These are phyloP conservation scores for Oryzias sinensis DNA, from an alignment of 2,797 vertebrate species.

Conservation along the genomic window DNA sequence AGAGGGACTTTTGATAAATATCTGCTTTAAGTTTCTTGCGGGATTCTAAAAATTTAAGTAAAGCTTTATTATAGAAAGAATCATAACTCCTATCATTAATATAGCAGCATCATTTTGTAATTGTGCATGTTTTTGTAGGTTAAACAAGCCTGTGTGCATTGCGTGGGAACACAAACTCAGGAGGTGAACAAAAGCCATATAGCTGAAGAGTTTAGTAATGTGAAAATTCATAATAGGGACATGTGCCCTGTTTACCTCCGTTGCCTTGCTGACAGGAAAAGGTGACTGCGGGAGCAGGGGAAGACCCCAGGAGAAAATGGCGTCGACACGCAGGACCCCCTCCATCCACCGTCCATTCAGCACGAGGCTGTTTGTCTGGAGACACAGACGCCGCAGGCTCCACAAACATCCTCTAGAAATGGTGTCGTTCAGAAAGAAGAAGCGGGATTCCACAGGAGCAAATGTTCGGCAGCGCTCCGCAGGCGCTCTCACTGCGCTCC, in stretches of 20 bases:
- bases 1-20: no score
- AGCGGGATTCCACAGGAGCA: constrained; percentile 26
- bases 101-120: not conserved
- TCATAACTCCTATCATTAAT: no score
- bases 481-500: constrained; percentile 50
- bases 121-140: not conserved
- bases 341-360: constrained; percentile 9
- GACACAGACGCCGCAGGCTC: not conserved
- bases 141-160: not conserved
- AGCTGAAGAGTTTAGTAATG: no score
- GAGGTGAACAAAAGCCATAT: constrained; percentile 24
- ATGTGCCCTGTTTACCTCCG: constrained; percentile 35
- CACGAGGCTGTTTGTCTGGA: constrained; percentile 18
- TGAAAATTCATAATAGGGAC: no score
- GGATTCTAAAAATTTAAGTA: no score
- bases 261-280: constrained; percentile 49
- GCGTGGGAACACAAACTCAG: no score
- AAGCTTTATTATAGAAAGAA: no score
- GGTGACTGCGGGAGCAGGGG: constrained; percentile 60
- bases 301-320: constrained; percentile 76
- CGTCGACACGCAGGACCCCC: constrained; percentile 42
- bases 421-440: constrained; percentile 22
- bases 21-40: no score
- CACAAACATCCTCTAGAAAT: constrained; percentile 46
- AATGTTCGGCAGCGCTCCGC: constrained; percentile 10